Evolutionary conservation across 2,113 vertebrate species (phyloP).

Genomic region (Fulica atra): DNA sequence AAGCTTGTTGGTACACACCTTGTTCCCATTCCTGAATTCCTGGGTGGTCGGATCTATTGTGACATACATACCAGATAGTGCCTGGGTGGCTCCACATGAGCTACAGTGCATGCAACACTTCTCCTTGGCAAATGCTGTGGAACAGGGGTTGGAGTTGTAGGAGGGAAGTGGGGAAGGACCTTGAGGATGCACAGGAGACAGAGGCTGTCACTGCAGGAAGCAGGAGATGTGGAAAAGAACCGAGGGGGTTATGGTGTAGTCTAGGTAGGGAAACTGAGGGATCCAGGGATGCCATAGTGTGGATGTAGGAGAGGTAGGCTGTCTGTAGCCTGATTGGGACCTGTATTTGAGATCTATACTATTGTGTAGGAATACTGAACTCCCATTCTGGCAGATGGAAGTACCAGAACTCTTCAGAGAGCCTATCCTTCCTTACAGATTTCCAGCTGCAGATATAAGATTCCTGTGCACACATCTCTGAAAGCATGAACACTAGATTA

Average conservation of each 20-base stretch:
- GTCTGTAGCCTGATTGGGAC: not conserved
- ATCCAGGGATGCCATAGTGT: not conserved
- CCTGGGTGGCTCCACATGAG: not conserved
- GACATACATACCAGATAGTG: not conserved
- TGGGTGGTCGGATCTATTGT: not conserved
- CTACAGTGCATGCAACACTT: fast-evolving
- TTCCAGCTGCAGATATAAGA: not conserved
- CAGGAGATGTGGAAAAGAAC: not conserved
- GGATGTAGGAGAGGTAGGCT: not conserved
- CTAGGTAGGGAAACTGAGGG: not conserved
- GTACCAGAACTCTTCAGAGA: not conserved
- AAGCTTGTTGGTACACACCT: not conserved
- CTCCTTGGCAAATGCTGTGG: not conserved
- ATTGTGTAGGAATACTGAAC: not conserved
- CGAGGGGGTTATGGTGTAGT: not conserved
- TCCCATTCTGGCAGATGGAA: not conserved
- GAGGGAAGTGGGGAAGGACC: not conserved
- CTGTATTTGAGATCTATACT: not conserved
- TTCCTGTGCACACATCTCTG: not conserved
- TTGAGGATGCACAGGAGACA: not conserved
- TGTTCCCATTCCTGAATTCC: not conserved
- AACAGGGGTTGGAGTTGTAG: not conserved
- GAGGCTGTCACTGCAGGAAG: not conserved
- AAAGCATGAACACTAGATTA: not conserved
- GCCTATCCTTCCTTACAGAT: not conserved